Base-by-base conservation (phyloP, 2,113 vertebrate species). In the Amazona guildingii region DNA sequence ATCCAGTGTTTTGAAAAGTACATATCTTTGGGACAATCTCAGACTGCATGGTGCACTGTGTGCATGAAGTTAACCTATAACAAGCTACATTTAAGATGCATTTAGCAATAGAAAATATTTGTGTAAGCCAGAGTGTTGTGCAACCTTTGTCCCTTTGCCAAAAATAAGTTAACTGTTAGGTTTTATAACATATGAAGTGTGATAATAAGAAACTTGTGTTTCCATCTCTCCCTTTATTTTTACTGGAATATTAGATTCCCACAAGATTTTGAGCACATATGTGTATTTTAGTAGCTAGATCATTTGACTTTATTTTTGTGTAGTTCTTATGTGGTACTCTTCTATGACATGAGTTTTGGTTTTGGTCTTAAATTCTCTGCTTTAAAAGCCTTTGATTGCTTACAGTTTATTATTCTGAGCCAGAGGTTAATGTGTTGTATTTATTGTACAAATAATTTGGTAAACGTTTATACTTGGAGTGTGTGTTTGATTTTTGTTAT, bases 161-260 rank as follows among this genome's bases (percentile, higher is more conserved):
- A 98, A 98, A 98, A 97, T 97, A 98, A 98, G 98, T 97, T 98
- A 98, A 97, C 97, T 97, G 96, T 98, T 98, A 97, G 94, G 94
- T 97, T 98, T 98, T 98, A 97, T 98, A 98, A 98, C 97, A 94
- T 98, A 98, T 98, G 98, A 98, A 98, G 98, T 98, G 98, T 97
- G 98, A 98, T 98, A 99, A 98, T 98, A 97, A 98, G 97, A 98
- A 98, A 98, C 98, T 98, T 98, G 97, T 98, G 98, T 98, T 98
- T 97, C 97, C 95, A 96, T 97, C 95, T 97, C 90, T 96, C 80
- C 85, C 97, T 96, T 97, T 99, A 97, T 98, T 98, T 98, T 98
- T 98, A 97, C 97, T 98, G 98, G 98, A 98, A 96, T 98, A 96
- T 97, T 97, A 97, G 89, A 97, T 96, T 97, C 95, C 96, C 96